Base-by-base conservation (phyloP, 2,888 invertebrate genomes). In the Polyploca ridens region DNA sequence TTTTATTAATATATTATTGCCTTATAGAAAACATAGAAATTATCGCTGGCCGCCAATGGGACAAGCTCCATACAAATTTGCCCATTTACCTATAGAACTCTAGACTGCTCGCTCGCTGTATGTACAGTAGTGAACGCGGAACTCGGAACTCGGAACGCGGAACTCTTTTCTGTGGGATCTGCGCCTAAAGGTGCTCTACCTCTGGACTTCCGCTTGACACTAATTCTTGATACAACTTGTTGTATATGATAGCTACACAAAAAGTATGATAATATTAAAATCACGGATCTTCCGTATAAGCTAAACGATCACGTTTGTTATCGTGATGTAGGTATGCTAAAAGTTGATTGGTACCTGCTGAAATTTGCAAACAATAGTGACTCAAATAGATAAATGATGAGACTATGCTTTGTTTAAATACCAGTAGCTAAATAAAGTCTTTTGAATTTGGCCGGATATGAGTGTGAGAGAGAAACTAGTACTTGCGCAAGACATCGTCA, bases 391-490 rank as follows among this genome's bases (percentile, higher is more conserved):
- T n/a, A n/a, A 38, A 38, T 59, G 38, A n/a, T n/a, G n/a, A n/a
- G n/a, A 38, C 10, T 14, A 27, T 35, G n/a, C 35, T n/a, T 38
- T 60, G 16, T 38, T 19, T 41, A 19, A 44, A 27, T 13, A 61
- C 19, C 11, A 61, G 13, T 5, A 19, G 38, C 16, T 38, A 0
- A 41, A 41, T 41, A 41, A 38, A 60, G 41, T 33, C 5, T 61
- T 27, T 41, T 41, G 19, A 41, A 60, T 60, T 64, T 62, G 62
- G 62, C 44, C 49, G 46, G 16, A 16, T 54, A 62, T 35, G 46
- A 11, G 64, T 62, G 59, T 19, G 63, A 41, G 13, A 65, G 73
- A 72, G 76, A 77, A 77, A 77, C 73, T 69, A 63, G 68, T 76
- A 63, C 69, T 76, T 76, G 73, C 75, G 75, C 69, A 76, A 76